A percentile compares a stretch with the other conserved stretches of the same genome.
Evolutionary conservation across 2,797 vertebrate genomes (phyloP).

Genomic region (Balearica regulorum): DNA sequence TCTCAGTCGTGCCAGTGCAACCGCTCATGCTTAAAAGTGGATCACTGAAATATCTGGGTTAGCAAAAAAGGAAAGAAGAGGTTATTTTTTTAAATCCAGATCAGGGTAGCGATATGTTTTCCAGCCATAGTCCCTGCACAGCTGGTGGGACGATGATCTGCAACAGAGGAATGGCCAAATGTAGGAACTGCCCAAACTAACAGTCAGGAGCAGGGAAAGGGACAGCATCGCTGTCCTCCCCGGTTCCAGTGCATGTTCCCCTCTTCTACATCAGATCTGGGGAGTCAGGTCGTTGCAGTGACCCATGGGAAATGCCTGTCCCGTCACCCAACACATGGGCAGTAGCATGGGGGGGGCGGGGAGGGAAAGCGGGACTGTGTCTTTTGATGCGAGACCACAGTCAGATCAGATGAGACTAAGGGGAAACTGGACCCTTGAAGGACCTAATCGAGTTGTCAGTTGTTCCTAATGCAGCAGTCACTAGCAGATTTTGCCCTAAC

Average conservation of each 20-base stretch:
- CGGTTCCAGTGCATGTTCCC: fast-evolving
- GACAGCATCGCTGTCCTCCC: fast-evolving
- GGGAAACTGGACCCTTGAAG: neutral
- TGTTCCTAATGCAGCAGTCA: neutral
- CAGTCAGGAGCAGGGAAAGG: neutral
- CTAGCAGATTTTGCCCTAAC: neutral
- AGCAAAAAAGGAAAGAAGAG: neutral
- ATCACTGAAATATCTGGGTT: neutral
- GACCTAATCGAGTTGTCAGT: neutral
- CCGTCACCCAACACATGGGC: neutral
- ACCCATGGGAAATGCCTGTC: neutral
- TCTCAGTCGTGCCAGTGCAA: neutral
- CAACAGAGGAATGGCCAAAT: neutral
- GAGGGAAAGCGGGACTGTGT: neutral
- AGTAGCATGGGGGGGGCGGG: neutral
- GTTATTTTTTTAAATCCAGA: neutral
- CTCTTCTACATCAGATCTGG: neutral
- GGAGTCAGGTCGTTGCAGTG: neutral
- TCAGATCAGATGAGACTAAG: neutral
- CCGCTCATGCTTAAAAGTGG: neutral
- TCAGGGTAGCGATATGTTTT: neutral
- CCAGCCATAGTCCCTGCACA: neutral
- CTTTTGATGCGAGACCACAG: neutral
- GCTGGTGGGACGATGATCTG: neutral
- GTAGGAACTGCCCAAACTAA: neutral